These are phyloP conservation scores for Orchesella cincta DNA, from an alignment of 1,140 invertebrate genomes.

Conservation along the genomic window DNA sequence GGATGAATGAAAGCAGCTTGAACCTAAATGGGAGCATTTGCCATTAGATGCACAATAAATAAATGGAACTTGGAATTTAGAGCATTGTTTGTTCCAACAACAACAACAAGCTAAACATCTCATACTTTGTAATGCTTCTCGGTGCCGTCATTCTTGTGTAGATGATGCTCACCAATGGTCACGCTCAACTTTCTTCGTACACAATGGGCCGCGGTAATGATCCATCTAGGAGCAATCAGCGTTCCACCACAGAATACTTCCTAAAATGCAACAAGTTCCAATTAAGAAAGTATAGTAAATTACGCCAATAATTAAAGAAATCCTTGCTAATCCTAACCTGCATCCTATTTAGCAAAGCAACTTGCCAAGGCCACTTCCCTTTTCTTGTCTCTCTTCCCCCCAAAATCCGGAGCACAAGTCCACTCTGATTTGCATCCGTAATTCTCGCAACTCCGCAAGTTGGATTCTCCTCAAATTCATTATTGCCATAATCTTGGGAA, in stretches of 20 bases:
- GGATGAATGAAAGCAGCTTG: constrained; percentile 76
- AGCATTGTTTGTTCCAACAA: too few species aligned
- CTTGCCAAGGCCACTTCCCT: constrained; percentile 91
- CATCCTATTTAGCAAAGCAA: constrained; percentile 80
- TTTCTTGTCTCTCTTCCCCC: constrained; percentile 75
- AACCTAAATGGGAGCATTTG: constrained; percentile 57
- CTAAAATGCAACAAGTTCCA: too few species aligned
- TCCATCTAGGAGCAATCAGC: constrained; percentile 79
- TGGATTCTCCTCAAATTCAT: not conserved
- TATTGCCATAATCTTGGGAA: not conserved
- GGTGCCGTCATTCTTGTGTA: constrained; percentile 66
- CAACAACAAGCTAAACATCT: not conserved
- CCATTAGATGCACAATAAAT: constrained; percentile 8
- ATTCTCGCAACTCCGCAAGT: constrained; percentile 48
- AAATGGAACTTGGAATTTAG: constrained; percentile 14
- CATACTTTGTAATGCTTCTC: constrained; percentile 70
- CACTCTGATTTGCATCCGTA: constrained; percentile 32
- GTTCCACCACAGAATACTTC: constrained; percentile 90
- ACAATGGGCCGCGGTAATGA: constrained; percentile 65
- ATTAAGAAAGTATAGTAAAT: not conserved
- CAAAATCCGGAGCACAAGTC: constrained; percentile 70
- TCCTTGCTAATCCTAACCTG: constrained; percentile 61
- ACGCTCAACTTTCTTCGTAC: constrained; percentile 65
- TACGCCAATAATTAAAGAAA: too few species aligned
- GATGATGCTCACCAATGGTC: constrained; percentile 79